Percentiles rank a stretch among this genome's conserved stretches.
Evolutionary conservation across 1,140 invertebrate species (phyloP).

Genomic region (Heliconius hewitsoni): DNA sequence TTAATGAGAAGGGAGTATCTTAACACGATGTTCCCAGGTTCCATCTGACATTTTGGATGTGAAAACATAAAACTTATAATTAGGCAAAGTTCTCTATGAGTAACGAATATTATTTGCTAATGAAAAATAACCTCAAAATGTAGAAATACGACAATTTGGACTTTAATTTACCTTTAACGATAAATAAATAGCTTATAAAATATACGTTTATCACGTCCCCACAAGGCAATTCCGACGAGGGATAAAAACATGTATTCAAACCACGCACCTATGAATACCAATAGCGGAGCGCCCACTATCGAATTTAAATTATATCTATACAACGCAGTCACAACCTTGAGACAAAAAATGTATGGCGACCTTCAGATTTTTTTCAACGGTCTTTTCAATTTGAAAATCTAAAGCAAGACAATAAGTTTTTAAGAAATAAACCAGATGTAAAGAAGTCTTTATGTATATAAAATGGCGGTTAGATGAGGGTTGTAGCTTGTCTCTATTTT

Average conservation of each 20-base stretch:
- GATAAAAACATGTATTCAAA: conserved; percentile 74
- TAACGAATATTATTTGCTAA: neutral
- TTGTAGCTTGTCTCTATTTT: neutral
- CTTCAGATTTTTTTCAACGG: conserved; percentile 9
- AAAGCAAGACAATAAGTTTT: neutral
- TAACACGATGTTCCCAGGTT: too few relatives aligned
- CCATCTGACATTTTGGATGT: too few relatives aligned
- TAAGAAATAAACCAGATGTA: neutral
- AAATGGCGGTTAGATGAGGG: neutral
- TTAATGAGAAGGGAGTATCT: too few relatives aligned
- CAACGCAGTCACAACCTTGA: conserved; percentile 29
- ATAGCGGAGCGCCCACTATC: conserved; percentile 52
- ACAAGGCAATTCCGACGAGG: conserved; percentile 66
- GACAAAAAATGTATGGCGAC: conserved; percentile 28
- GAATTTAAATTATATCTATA: conserved; percentile 65
- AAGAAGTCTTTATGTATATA: neutral
- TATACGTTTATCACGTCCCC: conserved; percentile 52
- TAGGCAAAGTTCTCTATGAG: too few relatives aligned
- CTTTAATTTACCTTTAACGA: neutral
- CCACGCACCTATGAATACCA: conserved; percentile 62
- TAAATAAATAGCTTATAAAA: neutral
- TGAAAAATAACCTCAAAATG: neutral
- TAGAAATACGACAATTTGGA: neutral
- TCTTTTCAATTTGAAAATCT: conserved; percentile 15
- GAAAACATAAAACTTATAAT: too few relatives aligned